Conservation (phyloP, 35 echinoderm and acorn worm genomes). For the Apostichopus parvimensis region DNA sequence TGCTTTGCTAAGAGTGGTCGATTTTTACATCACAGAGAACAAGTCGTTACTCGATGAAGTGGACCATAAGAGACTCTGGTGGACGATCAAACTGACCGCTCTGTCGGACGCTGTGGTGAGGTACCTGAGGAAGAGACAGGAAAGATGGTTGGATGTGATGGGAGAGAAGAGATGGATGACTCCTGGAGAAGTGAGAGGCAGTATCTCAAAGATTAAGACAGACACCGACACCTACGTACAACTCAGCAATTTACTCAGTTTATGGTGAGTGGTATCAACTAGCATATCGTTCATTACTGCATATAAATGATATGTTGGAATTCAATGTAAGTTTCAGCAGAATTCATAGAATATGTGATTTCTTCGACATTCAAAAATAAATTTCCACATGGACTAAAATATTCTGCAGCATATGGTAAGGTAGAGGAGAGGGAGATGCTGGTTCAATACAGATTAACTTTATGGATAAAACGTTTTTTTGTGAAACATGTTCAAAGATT, state of each 20-base stretch:
- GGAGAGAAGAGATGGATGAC: not conserved
- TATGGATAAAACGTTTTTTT: too few relatives aligned
- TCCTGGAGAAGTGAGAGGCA: not conserved
- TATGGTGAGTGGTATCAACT: not conserved
- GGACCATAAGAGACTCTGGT: not conserved
- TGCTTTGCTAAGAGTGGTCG: not conserved
- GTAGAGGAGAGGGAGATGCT: too few relatives aligned
- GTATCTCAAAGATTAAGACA: not conserved
- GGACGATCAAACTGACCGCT: not conserved
- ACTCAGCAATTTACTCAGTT: slow-evolving; percentile 3
- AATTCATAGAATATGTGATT: too few relatives aligned
- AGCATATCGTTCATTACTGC: too few relatives aligned
- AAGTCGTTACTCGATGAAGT: not conserved
- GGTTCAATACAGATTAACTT: too few relatives aligned
- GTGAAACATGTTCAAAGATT: too few relatives aligned
- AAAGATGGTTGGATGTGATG: slow-evolving; percentile 16
- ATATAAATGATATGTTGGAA: too few relatives aligned
- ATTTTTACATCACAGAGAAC: not conserved
- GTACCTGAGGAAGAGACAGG: slow-evolving; percentile 21
- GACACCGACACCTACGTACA: not conserved
- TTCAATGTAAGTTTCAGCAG: too few relatives aligned
- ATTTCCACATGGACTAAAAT: too few relatives aligned
- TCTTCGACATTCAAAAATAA: too few relatives aligned
- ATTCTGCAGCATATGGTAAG: too few relatives aligned
- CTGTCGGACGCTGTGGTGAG: slow-evolving; percentile 9